Conservation (phyloP, 2,888 invertebrate species). For the Yponomeuta sedellus region DNA sequence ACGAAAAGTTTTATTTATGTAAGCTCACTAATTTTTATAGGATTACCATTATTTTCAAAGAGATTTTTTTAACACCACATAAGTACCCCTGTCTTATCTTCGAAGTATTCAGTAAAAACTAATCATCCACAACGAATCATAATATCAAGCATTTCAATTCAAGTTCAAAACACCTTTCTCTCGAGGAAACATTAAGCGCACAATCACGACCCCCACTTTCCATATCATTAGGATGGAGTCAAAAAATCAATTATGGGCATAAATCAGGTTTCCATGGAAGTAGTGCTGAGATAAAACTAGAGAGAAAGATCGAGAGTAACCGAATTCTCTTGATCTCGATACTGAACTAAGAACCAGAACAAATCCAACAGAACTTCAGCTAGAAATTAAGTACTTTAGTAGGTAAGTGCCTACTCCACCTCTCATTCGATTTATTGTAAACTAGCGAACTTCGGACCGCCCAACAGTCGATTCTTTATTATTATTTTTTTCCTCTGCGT, state of each 20-base stretch:
- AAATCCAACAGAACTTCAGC: not conserved
- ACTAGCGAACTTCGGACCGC: too few species aligned
- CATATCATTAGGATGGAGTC: slow-evolving; percentile 17
- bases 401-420: too few species aligned
- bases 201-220: not conserved
- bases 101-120: not conserved
- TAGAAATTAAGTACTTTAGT: not conserved
- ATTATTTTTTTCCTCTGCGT: too few species aligned
- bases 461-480: too few species aligned
- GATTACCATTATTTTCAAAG: too few species aligned
- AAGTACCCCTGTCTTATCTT: not conserved
- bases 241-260: slow-evolving; percentile 35
- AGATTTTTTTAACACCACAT: too few species aligned
- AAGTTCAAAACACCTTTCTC: slow-evolving; percentile 8
- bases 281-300: slow-evolving; percentile 27
- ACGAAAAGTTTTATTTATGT: too few species aligned
- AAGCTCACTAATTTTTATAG: too few species aligned
- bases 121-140: not conserved
- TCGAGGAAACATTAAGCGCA: not conserved
- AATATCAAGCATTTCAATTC: not conserved
- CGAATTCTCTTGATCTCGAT: slow-evolving; percentile 7
- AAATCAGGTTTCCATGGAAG: slow-evolving; percentile 35
- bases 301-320: slow-evolving; percentile 11
- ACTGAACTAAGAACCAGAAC: not conserved
- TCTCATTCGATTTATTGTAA: too few species aligned